Conservation (phyloP, 2,888 invertebrate genomes). For the Himalopsyche japonica region DNA sequence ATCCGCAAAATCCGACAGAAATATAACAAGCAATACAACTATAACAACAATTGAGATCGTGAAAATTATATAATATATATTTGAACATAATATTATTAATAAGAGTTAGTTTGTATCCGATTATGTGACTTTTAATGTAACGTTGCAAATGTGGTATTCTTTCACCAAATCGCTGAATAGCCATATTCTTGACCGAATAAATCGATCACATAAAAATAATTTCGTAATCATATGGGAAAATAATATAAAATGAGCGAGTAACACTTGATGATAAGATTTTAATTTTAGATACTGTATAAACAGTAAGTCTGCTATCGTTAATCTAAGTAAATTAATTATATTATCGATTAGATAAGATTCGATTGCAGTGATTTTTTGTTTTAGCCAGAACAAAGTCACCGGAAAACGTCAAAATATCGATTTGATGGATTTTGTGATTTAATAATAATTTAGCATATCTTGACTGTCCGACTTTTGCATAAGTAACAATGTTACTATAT, state of each 20-base stretch:
- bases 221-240: not conserved
- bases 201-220: not conserved
- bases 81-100: too few species aligned
- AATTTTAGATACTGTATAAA: not conserved
- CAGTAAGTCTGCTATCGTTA: not conserved
- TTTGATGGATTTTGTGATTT: not conserved
- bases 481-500: too few species aligned
- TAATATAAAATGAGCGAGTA: not conserved
- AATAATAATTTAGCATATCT: too few species aligned
- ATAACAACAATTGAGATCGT: too few species aligned
- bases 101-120: too few species aligned
- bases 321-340: not conserved
- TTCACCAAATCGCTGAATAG: too few species aligned
- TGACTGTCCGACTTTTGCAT: too few species aligned
- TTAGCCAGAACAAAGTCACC: not conserved
- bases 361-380: not conserved
- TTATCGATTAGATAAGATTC: not conserved
- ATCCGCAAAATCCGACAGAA: too few species aligned
- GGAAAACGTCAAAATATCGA: not conserved
- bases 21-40: too few species aligned
- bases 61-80: too few species aligned
- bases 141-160: too few species aligned
- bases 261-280: not conserved
- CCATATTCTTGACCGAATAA: not conserved
- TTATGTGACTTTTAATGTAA: too few species aligned